Conservation (phyloP, 2,888 invertebrate species). For the Ophion slaviceki region DNA sequence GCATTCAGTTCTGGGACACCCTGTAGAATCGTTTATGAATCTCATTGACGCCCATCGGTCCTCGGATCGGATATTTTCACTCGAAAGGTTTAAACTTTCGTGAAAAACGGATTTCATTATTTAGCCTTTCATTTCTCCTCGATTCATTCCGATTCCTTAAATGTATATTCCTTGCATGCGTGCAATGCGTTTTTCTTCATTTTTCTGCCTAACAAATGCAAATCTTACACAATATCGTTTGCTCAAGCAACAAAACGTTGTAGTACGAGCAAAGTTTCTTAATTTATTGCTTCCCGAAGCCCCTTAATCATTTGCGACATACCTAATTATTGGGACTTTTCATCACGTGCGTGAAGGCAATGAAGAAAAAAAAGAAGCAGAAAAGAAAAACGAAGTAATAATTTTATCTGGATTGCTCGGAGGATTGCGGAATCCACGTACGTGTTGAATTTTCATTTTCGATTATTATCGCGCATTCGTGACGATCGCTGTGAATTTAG, state of each 20-base stretch:
- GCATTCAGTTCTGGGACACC: too few species aligned
- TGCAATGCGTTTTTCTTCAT: neutral
- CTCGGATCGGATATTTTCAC: neutral
- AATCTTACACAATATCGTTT: constrained; percentile 3
- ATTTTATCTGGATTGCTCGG: constrained; percentile 5
- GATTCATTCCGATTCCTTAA: neutral
- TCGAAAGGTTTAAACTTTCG: neutral
- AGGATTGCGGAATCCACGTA: constrained; percentile 44
- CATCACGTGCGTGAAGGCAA: constrained; percentile 28
- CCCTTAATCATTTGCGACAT: constrained; percentile 50
- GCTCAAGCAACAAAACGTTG: constrained; percentile 1
- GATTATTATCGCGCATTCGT: constrained; percentile 41
- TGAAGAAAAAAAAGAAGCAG: neutral
- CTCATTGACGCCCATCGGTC: neutral
- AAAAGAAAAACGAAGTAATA: constrained; percentile 46
- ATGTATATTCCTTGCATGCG: neutral
- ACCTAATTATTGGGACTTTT: constrained; percentile 20
- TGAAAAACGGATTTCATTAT: neutral
- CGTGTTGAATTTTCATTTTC: constrained; percentile 25
- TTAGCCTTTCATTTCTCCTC: neutral
- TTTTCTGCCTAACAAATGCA: neutral
- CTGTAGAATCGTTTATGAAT: too few species aligned
- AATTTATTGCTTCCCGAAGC: constrained; percentile 63
- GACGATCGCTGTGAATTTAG: constrained; percentile 41
- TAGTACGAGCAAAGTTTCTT: constrained; percentile 47